Conservation (phyloP, 2,113 vertebrate species). For the Myiozetetes cayanensis region DNA sequence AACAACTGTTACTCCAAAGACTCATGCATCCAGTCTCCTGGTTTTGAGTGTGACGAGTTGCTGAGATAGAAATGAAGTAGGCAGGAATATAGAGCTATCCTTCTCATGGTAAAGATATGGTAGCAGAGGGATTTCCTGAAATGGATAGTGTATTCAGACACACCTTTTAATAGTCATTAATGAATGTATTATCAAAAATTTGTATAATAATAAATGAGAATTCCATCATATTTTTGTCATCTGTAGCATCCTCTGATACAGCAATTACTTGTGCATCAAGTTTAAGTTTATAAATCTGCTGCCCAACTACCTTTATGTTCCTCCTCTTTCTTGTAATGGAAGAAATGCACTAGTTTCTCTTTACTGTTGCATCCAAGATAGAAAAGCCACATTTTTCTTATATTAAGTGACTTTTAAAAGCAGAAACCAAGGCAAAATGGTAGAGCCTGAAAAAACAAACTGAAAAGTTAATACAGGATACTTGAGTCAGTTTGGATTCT, state of each 20-base stretch:
- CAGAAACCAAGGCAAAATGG: not conserved
- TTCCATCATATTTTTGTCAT: not conserved
- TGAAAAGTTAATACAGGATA: not conserved
- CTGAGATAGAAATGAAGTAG: not conserved
- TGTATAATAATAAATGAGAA: not conserved
- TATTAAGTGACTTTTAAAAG: not conserved
- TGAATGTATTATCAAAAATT: not conserved
- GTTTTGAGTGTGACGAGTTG: not conserved
- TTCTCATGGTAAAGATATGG: not conserved
- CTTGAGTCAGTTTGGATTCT: accelerated
- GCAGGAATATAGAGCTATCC: not conserved
- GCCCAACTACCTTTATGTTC: not conserved
- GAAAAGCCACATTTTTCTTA: not conserved
- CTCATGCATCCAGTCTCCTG: not conserved
- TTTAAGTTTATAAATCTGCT: not conserved
- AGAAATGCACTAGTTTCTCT: not conserved
- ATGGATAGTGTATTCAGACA: not conserved
- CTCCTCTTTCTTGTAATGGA: not conserved
- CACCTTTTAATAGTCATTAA: not conserved
- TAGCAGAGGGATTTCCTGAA: not conserved
- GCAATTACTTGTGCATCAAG: not conserved
- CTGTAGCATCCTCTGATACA: not conserved
- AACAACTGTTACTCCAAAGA: not conserved
- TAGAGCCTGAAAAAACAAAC: not conserved
- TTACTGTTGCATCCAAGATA: not conserved